phyloP scores from a whole-genome alignment of 2,888 invertebrate genomes.

The Himalopsyche anomala region DNA sequence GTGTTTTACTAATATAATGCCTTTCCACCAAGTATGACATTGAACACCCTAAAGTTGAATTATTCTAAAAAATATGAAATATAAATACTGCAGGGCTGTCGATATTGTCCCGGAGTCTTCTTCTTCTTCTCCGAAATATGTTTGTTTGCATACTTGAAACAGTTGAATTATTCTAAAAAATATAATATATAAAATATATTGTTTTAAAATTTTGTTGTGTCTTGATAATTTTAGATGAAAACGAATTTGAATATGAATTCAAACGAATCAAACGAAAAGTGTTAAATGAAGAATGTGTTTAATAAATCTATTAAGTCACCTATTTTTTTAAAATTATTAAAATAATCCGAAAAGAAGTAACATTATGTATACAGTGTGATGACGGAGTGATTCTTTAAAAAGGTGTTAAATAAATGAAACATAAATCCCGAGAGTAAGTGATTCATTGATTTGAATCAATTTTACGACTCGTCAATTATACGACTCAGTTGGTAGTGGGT shows the following conservation, averaged over 20 bases:
- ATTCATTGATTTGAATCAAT: constrained; percentile 40
- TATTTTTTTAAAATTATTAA: neutral
- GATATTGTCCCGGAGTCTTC: no score
- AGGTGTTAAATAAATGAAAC: neutral
- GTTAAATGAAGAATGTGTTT: neutral
- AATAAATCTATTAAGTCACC: neutral
- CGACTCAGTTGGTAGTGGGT: neutral
- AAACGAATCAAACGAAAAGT: constrained; percentile 24
- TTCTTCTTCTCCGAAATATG: no score
- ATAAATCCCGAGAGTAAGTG: neutral
- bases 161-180: no score
- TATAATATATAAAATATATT: no score
- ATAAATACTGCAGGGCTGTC: no score
- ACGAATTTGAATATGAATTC: neutral
- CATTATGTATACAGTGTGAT: neutral
- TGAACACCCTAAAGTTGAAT: no score
- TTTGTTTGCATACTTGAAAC: no score
- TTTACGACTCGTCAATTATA: neutral
- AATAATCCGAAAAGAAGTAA: neutral
- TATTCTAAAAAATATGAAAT: no score
- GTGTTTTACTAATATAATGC: no score
- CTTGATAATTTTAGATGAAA: constrained; percentile 8
- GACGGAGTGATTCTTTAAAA: neutral
- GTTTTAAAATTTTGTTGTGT: neutral
- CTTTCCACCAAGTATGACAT: no score